These are phyloP conservation scores for Danaus chrysippus DNA, from an alignment of 2,888 invertebrate genomes.

Conservation along the genomic window DNA sequence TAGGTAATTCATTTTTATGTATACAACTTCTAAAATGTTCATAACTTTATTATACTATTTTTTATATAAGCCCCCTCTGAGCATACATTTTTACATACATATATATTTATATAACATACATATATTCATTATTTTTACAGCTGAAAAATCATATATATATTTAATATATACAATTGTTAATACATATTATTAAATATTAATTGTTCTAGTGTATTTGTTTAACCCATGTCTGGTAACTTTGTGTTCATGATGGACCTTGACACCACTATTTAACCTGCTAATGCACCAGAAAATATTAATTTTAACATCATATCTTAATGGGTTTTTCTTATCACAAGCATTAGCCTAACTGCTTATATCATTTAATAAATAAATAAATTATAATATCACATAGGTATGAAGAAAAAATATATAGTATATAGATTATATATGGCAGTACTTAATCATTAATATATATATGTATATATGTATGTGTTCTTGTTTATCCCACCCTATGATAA, in stretches of 20 bases:
- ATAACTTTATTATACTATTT: neutral
- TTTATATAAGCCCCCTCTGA: too few species aligned
- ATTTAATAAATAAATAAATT: neutral
- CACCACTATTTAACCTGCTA: too few species aligned
- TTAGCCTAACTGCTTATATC: neutral
- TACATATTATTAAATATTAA: too few species aligned
- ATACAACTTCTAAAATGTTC: neutral
- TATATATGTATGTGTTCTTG: neutral
- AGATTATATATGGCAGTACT: neutral
- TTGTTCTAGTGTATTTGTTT: too few species aligned
- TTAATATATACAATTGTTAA: too few species aligned
- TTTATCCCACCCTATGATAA: neutral
- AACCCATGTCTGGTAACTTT: too few species aligned
- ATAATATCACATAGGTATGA: neutral
- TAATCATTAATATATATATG: neutral
- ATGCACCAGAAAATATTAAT: neutral
- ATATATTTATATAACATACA: too few species aligned
- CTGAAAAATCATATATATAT: too few species aligned
- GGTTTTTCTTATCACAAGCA: neutral
- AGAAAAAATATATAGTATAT: neutral
- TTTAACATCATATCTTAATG: neutral
- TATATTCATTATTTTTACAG: too few species aligned
- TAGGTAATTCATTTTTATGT: slow-evolving; percentile 1
- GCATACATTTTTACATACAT: too few species aligned
- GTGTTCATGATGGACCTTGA: too few species aligned